Evolutionary conservation across 2,113 vertebrate genomes (phyloP).

Genomic region (Orientallactaga bullata): DNA sequence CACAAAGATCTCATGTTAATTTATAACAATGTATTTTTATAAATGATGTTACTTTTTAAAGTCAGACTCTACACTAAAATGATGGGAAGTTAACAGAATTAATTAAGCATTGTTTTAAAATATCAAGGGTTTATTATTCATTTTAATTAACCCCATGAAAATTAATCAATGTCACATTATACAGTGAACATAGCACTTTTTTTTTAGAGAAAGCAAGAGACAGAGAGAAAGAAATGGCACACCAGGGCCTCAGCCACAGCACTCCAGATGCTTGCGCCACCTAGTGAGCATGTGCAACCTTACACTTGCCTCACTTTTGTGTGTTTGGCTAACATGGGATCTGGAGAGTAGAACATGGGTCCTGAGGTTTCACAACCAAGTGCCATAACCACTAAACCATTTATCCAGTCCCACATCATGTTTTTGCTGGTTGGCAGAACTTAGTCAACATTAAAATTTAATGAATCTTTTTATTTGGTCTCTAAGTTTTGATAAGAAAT

Average conservation of each 20-base stretch:
- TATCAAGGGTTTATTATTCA: conserved; percentile 39
- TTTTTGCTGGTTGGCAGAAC: conserved; percentile 21
- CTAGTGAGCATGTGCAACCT: too few relatives aligned
- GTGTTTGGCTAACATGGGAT: too few relatives aligned
- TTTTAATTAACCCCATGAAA: conserved; percentile 53
- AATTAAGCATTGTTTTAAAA: conserved; percentile 60
- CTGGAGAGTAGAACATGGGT: too few relatives aligned
- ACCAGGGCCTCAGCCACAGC: too few relatives aligned
- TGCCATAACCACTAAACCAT: too few relatives aligned
- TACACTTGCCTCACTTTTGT: too few relatives aligned
- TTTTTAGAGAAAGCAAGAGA: too few relatives aligned
- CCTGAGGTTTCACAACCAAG: too few relatives aligned
- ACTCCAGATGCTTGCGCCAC: too few relatives aligned
- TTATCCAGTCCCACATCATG: not conserved
- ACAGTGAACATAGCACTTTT: conserved; percentile 4
- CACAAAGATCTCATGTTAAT: not conserved
- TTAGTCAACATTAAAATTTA: conserved; percentile 52
- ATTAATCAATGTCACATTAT: conserved; percentile 13
- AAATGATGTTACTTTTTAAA: conserved; percentile 47
- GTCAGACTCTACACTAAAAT: conserved; percentile 39
- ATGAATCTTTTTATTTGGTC: conserved; percentile 50
- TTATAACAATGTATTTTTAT: conserved; percentile 10
- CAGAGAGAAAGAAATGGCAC: too few relatives aligned
- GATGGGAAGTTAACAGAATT: conserved; percentile 34
- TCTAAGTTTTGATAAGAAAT: not conserved